These are phyloP conservation scores for Dinothrombium tinctorium DNA, from an alignment of 1,140 invertebrate species.

Conservation along the genomic window DNA sequence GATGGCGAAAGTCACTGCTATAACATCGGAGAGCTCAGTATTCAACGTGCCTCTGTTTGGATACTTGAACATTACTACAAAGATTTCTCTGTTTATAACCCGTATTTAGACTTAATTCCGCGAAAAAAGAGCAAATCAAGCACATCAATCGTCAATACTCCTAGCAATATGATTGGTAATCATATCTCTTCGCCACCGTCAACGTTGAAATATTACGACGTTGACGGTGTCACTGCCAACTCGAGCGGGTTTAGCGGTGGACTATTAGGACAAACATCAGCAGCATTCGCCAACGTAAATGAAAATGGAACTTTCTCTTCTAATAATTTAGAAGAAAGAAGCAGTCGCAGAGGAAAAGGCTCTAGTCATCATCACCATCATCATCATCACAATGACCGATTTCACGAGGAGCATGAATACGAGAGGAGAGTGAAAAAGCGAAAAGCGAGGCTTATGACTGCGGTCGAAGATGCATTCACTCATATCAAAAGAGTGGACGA, in stretches of 20 bases:
- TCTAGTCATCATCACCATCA: conserved; percentile 25
- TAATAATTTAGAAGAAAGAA: conserved; percentile 9
- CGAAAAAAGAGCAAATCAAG: conserved; percentile 28
- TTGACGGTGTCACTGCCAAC: conserved; percentile 37
- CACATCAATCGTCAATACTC: not conserved
- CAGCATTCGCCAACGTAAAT: not conserved
- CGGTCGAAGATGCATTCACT: conserved; percentile 88
- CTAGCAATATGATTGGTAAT: not conserved
- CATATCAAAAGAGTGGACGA: conserved; percentile 44
- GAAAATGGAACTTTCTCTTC: not conserved
- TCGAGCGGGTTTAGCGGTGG: conserved; percentile 6
- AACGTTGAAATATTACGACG: conserved; percentile 89
- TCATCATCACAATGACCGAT: conserved; percentile 71
- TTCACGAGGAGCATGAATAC: conserved; percentile 93
- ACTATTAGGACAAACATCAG: not conserved
- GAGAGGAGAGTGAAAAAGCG: conserved; percentile 74
- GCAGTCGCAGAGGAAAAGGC: not conserved
- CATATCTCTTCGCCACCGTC: conserved; percentile 5
- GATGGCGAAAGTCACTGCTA: conserved; percentile 52
- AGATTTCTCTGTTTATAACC: conserved; percentile 89
- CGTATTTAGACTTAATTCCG: conserved; percentile 70
- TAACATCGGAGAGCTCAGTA: conserved; percentile 67
- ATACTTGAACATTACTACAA: conserved; percentile 83
- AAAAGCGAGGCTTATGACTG: conserved; percentile 59
- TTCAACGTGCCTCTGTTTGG: conserved; percentile 81